Base-by-base conservation (phyloP, 1,140 invertebrate species). In the Sycobia sp. region DNA sequence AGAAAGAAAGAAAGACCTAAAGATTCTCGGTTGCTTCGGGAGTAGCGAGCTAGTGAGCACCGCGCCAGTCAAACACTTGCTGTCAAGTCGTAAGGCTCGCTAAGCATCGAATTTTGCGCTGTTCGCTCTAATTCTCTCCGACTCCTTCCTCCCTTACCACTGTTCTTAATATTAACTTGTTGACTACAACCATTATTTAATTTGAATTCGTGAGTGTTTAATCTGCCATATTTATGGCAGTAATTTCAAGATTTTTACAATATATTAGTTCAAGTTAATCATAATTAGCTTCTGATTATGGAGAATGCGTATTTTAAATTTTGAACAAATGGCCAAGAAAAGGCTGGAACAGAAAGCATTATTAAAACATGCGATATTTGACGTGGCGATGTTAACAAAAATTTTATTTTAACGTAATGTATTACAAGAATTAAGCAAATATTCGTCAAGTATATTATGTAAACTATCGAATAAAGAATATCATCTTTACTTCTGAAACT, bases 41-140 rank as follows among this genome's bases (percentile, higher is more conserved):
- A 55, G 38, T n/a, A 43, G 53, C 53, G n/a, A 32, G 34, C 14
- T 5, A 32, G 47, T 41, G 5, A 14, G 38, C n/a, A 20, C 29
- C 27, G 62, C 71, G 71, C 73, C 75, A 79, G 77, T 77, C 68
- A 74, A 80, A 78, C 73, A 73, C 69, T 74, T 64, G 70, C 73
- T 76, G 74, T 77, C 76, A 75, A 70, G 55, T 47, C 49, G 47
- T 67, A 70, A 16, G 22, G 62, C 66, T 66, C 61, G 55, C 47
- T 39, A 43, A 49, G 34, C 60, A 44, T n/a, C n/a, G n/a, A n/a
- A n/a, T n/a, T n/a, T 14, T 2, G n/a, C n/a, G 27, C 25, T 25
- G 10, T 22, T 32, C 20, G 62, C 9, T 29, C 32, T 16, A 22
- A 18, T 56, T 56, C n/a, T n/a, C n/a, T 23, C 20, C 23, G 14